Evolutionary conservation across 2,113 vertebrate species (phyloP).

Genomic region (Potamarius usumacintae): DNA sequence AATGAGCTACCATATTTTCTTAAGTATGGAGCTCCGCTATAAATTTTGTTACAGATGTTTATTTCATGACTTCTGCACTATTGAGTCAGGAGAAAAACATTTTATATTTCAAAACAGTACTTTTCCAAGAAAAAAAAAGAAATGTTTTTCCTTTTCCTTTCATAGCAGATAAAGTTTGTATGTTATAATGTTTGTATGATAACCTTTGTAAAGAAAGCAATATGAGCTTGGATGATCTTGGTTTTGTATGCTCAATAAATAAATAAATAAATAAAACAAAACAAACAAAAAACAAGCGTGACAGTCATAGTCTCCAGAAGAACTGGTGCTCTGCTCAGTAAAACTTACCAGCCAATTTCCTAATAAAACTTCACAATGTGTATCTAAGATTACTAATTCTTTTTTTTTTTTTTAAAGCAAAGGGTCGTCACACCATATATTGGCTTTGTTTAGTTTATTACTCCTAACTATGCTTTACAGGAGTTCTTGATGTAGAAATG

Average conservation of each 20-base stretch:
- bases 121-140: background rate
- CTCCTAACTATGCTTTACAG: background rate
- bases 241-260: background rate
- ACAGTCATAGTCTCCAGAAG: background rate
- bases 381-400: background rate
- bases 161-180: no score
- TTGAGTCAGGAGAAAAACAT: background rate
- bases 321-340: background rate
- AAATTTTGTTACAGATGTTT: background rate
- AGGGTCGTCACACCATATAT: background rate
- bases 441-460: background rate
- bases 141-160: no score
- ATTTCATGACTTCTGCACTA: background rate
- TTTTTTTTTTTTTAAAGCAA: background rate
- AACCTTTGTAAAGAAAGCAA: no score
- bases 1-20: no score
- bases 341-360: background rate
- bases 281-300: no score
- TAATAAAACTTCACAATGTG: background rate
- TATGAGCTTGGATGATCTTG: background rate
- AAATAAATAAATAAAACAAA: no score
- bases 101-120: background rate
- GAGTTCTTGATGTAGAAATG: background rate
- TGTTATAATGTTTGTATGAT: no score
- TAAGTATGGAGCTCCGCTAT: no score